Evolutionary conservation across 2,888 invertebrate species (phyloP).

Genomic region (Chymomyza caudatula): DNA sequence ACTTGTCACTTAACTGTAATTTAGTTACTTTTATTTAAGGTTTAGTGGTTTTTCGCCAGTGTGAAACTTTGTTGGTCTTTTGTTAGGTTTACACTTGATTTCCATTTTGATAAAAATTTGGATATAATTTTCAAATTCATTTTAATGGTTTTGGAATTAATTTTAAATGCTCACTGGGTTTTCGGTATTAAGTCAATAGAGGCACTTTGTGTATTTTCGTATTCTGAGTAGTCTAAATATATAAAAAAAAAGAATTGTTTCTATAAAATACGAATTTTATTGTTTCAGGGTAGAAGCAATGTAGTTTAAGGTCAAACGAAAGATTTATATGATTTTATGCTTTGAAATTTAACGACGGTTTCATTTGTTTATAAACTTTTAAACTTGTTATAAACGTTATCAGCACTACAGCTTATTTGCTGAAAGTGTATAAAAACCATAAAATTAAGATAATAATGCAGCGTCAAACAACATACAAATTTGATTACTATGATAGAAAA

Average conservation of each 20-base stretch:
- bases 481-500: too few relatives aligned
- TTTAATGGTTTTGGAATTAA: not conserved
- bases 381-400: too few relatives aligned
- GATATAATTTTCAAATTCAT: not conserved
- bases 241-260: not conserved
- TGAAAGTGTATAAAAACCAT: too few relatives aligned
- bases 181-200: not conserved
- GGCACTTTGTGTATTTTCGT: not conserved
- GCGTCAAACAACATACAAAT: too few relatives aligned
- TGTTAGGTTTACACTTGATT: constrained; percentile 1
- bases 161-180: not conserved
- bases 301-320: too few relatives aligned
- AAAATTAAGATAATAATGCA: too few relatives aligned
- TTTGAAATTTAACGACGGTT: not conserved
- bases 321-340: not conserved
- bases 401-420: too few relatives aligned
- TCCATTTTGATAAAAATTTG: constrained; percentile 1
- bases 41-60: not conserved
- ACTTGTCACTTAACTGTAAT: not conserved
- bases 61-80: not conserved
- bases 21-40: not conserved
- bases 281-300: not conserved
- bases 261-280: not conserved
- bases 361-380: not conserved
- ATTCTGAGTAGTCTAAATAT: too few relatives aligned